Percentiles rank a stretch among this genome's conserved stretches.
These are phyloP conservation scores for Garrulus glandarius DNA, from an alignment of 2,797 vertebrate species.

Conservation along the genomic window DNA sequence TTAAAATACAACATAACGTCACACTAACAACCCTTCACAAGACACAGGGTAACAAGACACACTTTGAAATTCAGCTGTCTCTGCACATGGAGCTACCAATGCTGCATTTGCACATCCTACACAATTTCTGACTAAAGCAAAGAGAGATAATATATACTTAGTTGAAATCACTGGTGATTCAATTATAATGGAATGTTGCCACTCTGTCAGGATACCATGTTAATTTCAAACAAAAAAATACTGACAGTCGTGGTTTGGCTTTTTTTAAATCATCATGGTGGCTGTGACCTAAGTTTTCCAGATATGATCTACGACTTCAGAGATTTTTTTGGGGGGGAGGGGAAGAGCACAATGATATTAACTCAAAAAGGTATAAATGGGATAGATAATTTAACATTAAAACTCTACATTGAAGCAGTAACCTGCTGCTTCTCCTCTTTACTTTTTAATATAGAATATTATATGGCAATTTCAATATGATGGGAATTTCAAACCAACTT, in stretches of 20 bases:
- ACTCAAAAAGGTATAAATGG: not conserved
- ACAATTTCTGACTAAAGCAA: not conserved
- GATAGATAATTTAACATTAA: not conserved
- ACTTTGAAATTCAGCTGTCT: not conserved
- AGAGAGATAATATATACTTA: not conserved
- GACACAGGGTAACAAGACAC: not conserved
- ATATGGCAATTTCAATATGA: too few species aligned
- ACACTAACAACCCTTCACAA: not conserved
- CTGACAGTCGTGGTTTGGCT: fast-evolving
- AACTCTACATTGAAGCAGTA: not conserved
- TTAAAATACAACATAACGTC: not conserved
- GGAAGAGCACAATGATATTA: not conserved
- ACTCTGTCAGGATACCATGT: not conserved
- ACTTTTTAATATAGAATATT: not conserved
- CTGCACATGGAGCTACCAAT: not conserved
- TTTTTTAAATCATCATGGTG: not conserved
- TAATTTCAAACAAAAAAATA: not conserved
- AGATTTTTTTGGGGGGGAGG: not conserved
- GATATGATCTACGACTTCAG: fast-evolving
- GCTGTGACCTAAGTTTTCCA: not conserved
- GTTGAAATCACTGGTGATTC: not conserved
- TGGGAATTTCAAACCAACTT: not conserved
- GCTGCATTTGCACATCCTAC: not conserved
- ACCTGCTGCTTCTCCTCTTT: not conserved
- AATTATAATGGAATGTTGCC: not conserved